Evolutionary conservation across 2,113 vertebrate species (phyloP).

Genomic region (Istiophorus platypterus): DNA sequence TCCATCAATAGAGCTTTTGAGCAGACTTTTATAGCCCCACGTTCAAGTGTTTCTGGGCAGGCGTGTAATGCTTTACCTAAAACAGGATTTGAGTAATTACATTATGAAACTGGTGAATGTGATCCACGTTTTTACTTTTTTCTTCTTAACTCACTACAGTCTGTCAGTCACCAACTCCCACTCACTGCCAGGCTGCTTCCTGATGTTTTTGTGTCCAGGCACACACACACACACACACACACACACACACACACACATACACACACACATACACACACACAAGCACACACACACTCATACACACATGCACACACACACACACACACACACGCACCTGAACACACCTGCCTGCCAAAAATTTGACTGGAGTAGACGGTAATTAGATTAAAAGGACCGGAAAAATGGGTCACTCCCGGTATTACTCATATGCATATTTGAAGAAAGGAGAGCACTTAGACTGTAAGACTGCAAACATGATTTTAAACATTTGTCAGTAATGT

Average conservation of each 20-base stretch:
- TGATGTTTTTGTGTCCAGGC: not conserved
- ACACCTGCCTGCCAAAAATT: slow-evolving; percentile 1
- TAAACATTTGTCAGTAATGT: not conserved
- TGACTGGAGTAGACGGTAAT: not conserved
- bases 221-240: not conserved
- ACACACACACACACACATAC: not conserved
- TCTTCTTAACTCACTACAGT: slow-evolving; percentile 27
- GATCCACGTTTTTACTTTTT: slow-evolving; percentile 47
- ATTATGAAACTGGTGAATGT: slow-evolving; percentile 38
- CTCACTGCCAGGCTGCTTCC: not conserved
- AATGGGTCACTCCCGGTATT: not conserved
- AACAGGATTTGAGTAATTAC: slow-evolving; percentile 7
- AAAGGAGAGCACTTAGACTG: not conserved
- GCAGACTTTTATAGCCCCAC: not conserved
- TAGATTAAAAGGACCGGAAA: not conserved
- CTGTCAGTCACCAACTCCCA: slow-evolving; percentile 45
- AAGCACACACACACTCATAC: not conserved
- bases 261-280: not conserved
- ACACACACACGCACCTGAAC: slow-evolving; percentile 1
- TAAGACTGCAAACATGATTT: not conserved
- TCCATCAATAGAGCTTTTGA: slow-evolving; percentile 35
- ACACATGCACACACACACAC: too few species aligned
- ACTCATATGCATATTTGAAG: not conserved
- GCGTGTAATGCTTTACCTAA: not conserved
- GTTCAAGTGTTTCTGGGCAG: not conserved